Percentiles rank a stretch among this genome's conserved stretches.
These are phyloP conservation scores for Orycteropus afer DNA, from an alignment of 2,113 vertebrate species.

Conservation along the genomic window DNA sequence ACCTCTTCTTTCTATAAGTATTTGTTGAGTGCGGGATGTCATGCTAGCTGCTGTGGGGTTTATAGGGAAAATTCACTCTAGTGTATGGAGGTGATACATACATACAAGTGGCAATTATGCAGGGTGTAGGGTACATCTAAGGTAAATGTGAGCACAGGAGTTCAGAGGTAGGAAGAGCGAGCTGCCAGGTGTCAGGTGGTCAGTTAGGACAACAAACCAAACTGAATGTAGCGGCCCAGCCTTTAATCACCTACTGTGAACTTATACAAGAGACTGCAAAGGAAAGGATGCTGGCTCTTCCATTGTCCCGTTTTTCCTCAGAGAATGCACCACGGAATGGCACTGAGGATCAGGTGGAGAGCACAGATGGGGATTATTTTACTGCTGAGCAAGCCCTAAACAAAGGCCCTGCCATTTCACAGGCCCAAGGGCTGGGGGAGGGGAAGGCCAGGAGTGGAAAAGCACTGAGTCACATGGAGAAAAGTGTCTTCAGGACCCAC, in stretches of 20 bases:
- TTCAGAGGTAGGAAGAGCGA: conserved; percentile 36
- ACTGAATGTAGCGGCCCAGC: not conserved
- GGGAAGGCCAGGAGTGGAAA: not conserved
- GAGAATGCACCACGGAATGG: too few species aligned
- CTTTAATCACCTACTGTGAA: not conserved
- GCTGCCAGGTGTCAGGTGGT: not conserved
- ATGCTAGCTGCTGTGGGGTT: conserved; percentile 58
- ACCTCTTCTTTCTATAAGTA: conserved; percentile 40
- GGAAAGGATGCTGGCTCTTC: not conserved
- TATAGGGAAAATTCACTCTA: conserved; percentile 7
- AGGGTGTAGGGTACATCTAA: not conserved
- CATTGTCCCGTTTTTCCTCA: not conserved
- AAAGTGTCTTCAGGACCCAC: not conserved
- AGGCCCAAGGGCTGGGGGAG: not conserved
- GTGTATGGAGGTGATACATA: not conserved
- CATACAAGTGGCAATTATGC: not conserved
- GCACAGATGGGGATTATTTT: not conserved
- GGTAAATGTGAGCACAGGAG: conserved; percentile 33
- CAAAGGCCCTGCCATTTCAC: not conserved
- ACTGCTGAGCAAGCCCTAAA: not conserved
- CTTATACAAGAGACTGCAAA: not conserved
- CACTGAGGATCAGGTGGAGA: not conserved
- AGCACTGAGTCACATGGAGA: not conserved
- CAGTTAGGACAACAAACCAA: not conserved
- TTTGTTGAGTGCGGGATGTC: conserved; percentile 39